Percentiles rank a stretch among this genome's conserved stretches.
Conservation (phyloP, 2,797 vertebrate genomes). For the Microchirus variegatus region DNA sequence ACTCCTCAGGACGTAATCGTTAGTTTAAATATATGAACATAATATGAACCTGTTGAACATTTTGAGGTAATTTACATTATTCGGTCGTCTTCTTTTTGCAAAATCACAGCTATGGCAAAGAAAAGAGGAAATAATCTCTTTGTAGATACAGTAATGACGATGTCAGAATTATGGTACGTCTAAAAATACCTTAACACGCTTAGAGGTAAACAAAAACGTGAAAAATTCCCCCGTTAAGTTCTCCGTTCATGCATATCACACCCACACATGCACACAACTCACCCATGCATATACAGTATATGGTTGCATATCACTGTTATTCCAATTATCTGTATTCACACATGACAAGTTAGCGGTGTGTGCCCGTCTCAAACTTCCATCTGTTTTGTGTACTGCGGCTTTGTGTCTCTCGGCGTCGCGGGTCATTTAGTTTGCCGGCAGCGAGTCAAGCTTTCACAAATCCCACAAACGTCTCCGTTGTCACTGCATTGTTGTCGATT, state of each 20-base stretch:
- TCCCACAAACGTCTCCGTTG: slow-evolving; percentile 35
- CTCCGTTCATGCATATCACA: slow-evolving; percentile 22
- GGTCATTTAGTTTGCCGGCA: slow-evolving; percentile 44
- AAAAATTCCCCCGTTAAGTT: slow-evolving; percentile 31
- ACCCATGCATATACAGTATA: slow-evolving; percentile 25
- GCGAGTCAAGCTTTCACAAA: slow-evolving; percentile 31
- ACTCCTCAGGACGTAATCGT: too few species aligned
- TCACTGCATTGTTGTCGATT: slow-evolving; percentile 12
- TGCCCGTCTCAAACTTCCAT: slow-evolving; percentile 49
- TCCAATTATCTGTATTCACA: slow-evolving; percentile 67
- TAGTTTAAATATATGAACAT: too few species aligned
- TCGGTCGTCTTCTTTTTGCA: too few species aligned
- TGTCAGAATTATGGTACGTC: neutral
- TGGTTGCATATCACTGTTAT: slow-evolving; percentile 25
- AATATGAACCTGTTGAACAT: too few species aligned
- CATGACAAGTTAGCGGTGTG: slow-evolving; percentile 45
- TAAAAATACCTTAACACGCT: slow-evolving; percentile 18
- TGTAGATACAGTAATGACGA: too few species aligned
- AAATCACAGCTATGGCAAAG: too few species aligned
- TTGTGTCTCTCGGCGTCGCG: slow-evolving; percentile 43
- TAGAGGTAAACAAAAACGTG: neutral
- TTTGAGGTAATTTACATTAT: too few species aligned
- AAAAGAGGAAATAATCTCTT: too few species aligned
- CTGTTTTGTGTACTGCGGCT: slow-evolving; percentile 52
- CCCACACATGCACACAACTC: slow-evolving; percentile 16